Percentiles rank a stretch among this genome's conserved stretches.
These are phyloP conservation scores for Ephestia elutella DNA, from an alignment of 1,140 invertebrate species.

Conservation along the genomic window DNA sequence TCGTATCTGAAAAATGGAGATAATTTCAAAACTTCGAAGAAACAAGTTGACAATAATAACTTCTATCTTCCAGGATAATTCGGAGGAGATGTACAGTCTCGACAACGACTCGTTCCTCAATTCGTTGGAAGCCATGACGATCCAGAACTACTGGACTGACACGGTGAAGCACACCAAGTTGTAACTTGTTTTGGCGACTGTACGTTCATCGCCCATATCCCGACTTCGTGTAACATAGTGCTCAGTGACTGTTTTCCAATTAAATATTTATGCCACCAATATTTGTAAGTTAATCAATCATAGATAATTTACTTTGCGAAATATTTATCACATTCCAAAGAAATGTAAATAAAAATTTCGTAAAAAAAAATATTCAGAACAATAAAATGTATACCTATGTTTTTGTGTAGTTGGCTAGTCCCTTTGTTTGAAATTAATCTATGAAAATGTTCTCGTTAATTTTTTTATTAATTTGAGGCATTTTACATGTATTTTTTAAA, in stretches of 20 bases:
- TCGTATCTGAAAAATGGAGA: neutral
- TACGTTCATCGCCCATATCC: neutral
- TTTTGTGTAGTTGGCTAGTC: slow-evolving; percentile 1
- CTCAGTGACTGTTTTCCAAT: neutral
- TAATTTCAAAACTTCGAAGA: neutral
- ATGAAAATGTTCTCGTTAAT: no score
- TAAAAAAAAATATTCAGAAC: neutral
- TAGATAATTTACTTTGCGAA: neutral
- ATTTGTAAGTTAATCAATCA: neutral
- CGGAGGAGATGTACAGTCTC: slow-evolving; percentile 93
- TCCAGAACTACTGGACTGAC: slow-evolving; percentile 95
- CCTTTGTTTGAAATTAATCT: no score
- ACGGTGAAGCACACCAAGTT: slow-evolving; percentile 93
- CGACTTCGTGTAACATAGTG: neutral
- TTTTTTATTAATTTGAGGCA: neutral
- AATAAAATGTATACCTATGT: neutral
- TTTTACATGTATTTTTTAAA: no score
- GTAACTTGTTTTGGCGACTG: slow-evolving; percentile 60
- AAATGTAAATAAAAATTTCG: neutral
- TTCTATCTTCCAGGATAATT: slow-evolving; percentile 84
- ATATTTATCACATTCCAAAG: neutral
- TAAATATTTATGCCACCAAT: neutral
- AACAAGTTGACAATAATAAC: neutral
- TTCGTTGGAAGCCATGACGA: slow-evolving; percentile 93
- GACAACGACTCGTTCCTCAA: slow-evolving; percentile 94